Evolutionary conservation across 1,140 invertebrate genomes (phyloP), one percentile per base, ranked within the genome.

Genomic region (Psilanteris sp.): DNA sequence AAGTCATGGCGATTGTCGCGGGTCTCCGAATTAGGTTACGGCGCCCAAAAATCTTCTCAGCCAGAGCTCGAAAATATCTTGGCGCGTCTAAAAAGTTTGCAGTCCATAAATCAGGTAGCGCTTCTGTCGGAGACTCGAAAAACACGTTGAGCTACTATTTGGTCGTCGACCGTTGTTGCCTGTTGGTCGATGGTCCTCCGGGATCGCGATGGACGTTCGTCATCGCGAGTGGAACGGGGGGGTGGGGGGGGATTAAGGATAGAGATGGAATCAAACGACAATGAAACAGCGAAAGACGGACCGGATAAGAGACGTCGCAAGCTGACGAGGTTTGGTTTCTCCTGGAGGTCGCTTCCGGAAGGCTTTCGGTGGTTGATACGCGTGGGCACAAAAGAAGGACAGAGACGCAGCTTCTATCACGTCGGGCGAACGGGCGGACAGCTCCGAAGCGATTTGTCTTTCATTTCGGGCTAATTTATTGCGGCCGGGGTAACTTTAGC

Each of bases 401-500:
- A 62, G 41, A 75, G 50, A 59, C 67, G 68, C 59, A 67, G 71
- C 78, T 87, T 88, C 85, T 88, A 88, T 88, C 86, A 87, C 84
- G 81, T 81, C 77, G 85, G 83, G 84, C 81, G 81, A 85, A 85
- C 86, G 85, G 86, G 87, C 87, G 87, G 87, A 88, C 87, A 88
- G 85, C 83, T 88, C 78, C 57, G 79, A 81, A 79, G 85, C 85
- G 86, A 88, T 88, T 88, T 87, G 87, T 88, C 87, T 88, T 88
- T 88, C 87, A 88, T 88, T 88, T 88, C 83, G 86, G 80, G 84
- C 83, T 88, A 88, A 88, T 88, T 88, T 88, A 88, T 88, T 83
- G 87, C 84, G 73, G 67, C 41, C 66, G 44, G 55, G 66, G 70
- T 46, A 66, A 77, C 76, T 73, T 52, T 39, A 15, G 73, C 62